Evolutionary conservation across 2,888 invertebrate genomes (phyloP).

Genomic region (Ceraclea dissimilis): DNA sequence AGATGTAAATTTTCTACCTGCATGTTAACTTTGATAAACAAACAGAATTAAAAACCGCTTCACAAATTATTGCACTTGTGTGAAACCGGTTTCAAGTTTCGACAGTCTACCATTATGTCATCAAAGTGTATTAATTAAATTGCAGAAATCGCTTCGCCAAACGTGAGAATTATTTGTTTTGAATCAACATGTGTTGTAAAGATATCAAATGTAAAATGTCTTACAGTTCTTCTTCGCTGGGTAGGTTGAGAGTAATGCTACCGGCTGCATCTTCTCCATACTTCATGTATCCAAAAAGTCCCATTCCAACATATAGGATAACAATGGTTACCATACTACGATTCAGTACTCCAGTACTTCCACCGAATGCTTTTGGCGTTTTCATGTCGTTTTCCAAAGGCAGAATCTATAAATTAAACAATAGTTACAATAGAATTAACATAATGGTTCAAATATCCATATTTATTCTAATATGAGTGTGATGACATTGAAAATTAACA

Average conservation of each 20-base stretch:
- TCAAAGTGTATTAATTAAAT: too few species aligned
- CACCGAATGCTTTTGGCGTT: slow-evolving; percentile 72
- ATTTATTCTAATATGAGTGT: neutral
- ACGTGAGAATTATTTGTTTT: too few species aligned
- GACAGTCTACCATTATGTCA: too few species aligned
- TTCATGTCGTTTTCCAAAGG: slow-evolving; percentile 95
- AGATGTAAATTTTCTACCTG: too few species aligned
- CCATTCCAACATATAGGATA: slow-evolving; percentile 77
- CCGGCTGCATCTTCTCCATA: slow-evolving; percentile 67
- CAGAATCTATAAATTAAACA: slow-evolving; percentile 57
- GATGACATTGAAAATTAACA: neutral
- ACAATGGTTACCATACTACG: slow-evolving; percentile 76
- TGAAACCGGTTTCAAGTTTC: too few species aligned
- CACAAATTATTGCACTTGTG: too few species aligned
- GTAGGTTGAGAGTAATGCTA: slow-evolving; percentile 82
- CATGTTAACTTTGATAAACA: too few species aligned
- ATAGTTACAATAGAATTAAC: too few species aligned
- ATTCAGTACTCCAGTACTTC: slow-evolving; percentile 77
- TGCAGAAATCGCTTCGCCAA: too few species aligned
- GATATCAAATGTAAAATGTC: slow-evolving; percentile 29
- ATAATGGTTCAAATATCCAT: too few species aligned
- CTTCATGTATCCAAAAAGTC: slow-evolving; percentile 84
- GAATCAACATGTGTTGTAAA: too few species aligned
- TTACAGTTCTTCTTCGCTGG: slow-evolving; percentile 53
- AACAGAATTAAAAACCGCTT: too few species aligned